These are phyloP conservation scores for Drosophila pectinifera DNA, from an alignment of 1,140 invertebrate species.

Conservation along the genomic window DNA sequence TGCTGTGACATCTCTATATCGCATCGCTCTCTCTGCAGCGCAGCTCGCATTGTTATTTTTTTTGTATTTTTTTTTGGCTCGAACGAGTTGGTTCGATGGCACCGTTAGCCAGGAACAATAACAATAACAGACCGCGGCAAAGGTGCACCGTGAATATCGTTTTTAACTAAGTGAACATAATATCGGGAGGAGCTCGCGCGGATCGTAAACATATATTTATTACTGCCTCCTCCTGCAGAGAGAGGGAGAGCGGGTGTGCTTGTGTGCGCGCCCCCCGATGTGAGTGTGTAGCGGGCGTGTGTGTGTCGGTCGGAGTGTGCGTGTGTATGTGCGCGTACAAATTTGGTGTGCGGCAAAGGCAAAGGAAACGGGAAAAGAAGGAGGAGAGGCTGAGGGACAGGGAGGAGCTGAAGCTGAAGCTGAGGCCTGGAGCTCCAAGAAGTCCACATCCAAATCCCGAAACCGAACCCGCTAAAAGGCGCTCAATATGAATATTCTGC, in stretches of 20 bases:
- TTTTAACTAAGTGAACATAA: constrained; percentile 10
- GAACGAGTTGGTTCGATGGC: constrained; percentile 15
- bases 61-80: constrained; percentile 34
- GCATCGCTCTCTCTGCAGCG: background rate
- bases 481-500: constrained; percentile 64
- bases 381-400: constrained; percentile 7
- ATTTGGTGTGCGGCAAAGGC: constrained; percentile 24
- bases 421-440: constrained; percentile 18
- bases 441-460: constrained; percentile 27
- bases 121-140: constrained; percentile 13
- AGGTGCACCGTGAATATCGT: constrained; percentile 4
- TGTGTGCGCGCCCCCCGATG: constrained; percentile 34
- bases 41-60: constrained; percentile 33
- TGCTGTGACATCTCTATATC: too few relatives aligned
- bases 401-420: constrained; percentile 17
- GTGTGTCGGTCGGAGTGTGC: constrained; percentile 9
- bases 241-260: constrained; percentile 16
- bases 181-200: constrained; percentile 1
- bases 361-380: constrained; percentile 27
- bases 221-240: constrained; percentile 24
- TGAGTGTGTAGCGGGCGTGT: constrained; percentile 17
- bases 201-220: constrained; percentile 25
- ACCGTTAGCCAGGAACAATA: constrained; percentile 2
- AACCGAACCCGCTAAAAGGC: constrained; percentile 36
- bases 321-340: constrained; percentile 12